phyloP scores from a whole-genome alignment of 2,113 vertebrate genomes.

The Condylura cristata region DNA sequence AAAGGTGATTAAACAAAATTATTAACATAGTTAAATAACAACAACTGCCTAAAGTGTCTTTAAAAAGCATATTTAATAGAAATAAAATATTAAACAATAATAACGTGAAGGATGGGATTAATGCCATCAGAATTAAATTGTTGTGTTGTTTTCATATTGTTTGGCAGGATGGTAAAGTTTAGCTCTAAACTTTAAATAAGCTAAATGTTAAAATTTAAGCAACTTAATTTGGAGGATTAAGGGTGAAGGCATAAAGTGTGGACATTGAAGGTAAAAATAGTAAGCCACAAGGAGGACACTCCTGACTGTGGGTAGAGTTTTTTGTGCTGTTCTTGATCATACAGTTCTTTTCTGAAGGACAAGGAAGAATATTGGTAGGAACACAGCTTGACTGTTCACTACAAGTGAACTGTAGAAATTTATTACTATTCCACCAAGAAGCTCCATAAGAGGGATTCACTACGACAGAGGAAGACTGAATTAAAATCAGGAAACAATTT shows the following conservation, averaged over 20 bases:
- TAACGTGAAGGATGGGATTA: not conserved
- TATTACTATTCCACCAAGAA: not conserved
- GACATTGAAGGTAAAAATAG: not conserved
- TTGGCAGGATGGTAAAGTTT: not conserved
- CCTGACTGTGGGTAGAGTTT: not conserved
- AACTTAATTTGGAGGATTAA: not conserved
- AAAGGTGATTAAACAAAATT: not conserved
- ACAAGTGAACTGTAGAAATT: not conserved
- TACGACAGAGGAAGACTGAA: not conserved
- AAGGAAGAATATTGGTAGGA: not conserved
- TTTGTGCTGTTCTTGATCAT: not conserved
- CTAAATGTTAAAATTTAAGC: not conserved
- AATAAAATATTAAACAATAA: not conserved
- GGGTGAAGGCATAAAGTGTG: not conserved
- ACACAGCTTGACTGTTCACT: not conserved
- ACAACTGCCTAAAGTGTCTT: not conserved
- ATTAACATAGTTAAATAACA: not conserved
- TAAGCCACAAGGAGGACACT: not conserved
- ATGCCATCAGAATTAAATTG: not conserved
- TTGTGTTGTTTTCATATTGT: not conserved
- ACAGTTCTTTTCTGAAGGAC: not conserved
- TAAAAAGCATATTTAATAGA: not conserved
- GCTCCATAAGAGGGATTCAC: not conserved
- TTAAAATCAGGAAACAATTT: constrained; percentile 50
- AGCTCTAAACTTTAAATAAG: not conserved